Evolutionary conservation across 2,888 invertebrate species (phyloP).

Genomic region (Branchellion lobata): DNA sequence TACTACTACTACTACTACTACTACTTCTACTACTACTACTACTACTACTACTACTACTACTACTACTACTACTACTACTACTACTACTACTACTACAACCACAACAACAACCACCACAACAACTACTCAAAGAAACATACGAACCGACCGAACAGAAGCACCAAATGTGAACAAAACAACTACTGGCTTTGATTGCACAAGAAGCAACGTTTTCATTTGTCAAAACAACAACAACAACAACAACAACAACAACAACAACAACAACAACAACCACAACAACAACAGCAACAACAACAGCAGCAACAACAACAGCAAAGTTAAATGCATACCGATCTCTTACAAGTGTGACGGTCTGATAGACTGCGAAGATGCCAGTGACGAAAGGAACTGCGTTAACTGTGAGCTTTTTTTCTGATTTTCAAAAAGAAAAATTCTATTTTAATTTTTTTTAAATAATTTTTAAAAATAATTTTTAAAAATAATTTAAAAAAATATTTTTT

Average conservation of each 20-base stretch:
- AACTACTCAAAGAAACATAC: not conserved
- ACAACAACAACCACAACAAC: not conserved
- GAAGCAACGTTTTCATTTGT: not conserved
- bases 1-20: conserved; percentile 23
- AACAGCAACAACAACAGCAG: not conserved
- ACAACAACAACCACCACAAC: not conserved
- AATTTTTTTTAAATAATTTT: too few species aligned
- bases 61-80: conserved; percentile 25
- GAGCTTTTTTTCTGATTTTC: too few species aligned
- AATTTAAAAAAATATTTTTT: too few species aligned
- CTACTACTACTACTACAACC: conserved; percentile 1
- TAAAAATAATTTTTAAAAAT: too few species aligned
- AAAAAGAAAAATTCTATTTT: too few species aligned
- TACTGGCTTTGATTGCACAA: not conserved
- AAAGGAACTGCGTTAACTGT: not conserved
- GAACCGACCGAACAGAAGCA: not conserved
- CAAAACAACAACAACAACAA: not conserved
- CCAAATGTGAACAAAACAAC: not conserved
- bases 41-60: conserved; percentile 33
- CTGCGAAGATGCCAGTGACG: conserved; percentile 30
- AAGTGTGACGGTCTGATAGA: conserved; percentile 18
- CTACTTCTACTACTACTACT: conserved; percentile 32
- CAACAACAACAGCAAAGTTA: not conserved
- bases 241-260: conserved; percentile 6
- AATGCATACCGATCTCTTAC: not conserved